Conservation (phyloP, 2,113 vertebrate species). For the Cyanoderma ruficeps region DNA sequence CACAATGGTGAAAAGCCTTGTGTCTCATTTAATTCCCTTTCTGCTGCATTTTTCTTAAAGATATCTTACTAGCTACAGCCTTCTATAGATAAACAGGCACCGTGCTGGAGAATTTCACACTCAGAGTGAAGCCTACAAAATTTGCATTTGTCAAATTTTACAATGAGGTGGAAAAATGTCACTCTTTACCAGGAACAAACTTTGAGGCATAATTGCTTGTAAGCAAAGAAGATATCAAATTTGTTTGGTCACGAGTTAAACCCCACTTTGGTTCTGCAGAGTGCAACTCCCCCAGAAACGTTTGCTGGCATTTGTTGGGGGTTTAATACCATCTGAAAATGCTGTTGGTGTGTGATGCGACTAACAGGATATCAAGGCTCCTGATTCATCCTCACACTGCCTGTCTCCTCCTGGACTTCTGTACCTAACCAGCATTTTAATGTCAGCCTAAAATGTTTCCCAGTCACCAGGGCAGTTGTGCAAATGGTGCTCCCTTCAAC, state of each 20-base stretch:
- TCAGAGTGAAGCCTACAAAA: slow-evolving; percentile 25
- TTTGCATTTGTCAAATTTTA: slow-evolving; percentile 50
- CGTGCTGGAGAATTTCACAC: slow-evolving; percentile 22
- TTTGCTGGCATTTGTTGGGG: neutral
- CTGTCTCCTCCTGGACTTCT: neutral
- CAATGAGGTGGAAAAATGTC: slow-evolving; percentile 45
- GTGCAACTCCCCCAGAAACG: neutral
- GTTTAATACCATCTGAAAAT: neutral
- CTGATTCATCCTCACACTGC: neutral
- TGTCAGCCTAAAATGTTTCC: neutral
- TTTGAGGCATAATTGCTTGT: slow-evolving; percentile 6
- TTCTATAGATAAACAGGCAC: slow-evolving; percentile 39
- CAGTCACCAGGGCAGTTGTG: neutral
- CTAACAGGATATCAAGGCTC: neutral
- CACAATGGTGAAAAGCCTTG: neutral
- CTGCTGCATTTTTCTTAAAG: slow-evolving; percentile 5
- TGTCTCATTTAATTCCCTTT: neutral
- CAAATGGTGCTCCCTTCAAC: neutral
- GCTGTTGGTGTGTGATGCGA: neutral
- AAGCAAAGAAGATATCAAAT: neutral
- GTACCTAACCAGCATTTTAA: neutral
- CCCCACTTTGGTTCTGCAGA: neutral
- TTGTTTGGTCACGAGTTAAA: neutral
- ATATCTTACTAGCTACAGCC: slow-evolving; percentile 22
- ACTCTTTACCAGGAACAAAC: neutral